These are phyloP conservation scores for Cairina moschata DNA, from an alignment of 2,113 vertebrate species.

Conservation along the genomic window DNA sequence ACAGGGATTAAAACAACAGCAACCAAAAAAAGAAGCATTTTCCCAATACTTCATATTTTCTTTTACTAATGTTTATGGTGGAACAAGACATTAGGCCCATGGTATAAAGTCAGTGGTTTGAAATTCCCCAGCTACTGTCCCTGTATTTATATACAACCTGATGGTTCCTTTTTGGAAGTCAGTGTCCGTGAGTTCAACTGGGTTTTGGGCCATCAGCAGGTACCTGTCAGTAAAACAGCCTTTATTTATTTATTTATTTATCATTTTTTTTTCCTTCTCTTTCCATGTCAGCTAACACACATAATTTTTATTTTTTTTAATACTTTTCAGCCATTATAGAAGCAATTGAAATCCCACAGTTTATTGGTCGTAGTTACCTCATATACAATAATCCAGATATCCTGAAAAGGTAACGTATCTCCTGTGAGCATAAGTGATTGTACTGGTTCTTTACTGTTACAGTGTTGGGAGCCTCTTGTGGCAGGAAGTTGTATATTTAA, in stretches of 20 bases:
- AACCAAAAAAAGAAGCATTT: not conserved
- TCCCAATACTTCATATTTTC: not conserved
- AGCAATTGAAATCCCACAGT: slow-evolving; percentile 96
- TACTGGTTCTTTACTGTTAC: not conserved
- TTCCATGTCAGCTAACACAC: slow-evolving; percentile 46
- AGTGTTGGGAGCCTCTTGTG: not conserved
- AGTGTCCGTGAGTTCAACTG: not conserved
- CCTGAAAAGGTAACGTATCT: slow-evolving; percentile 85
- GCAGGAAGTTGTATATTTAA: not conserved
- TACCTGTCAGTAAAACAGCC: not conserved
- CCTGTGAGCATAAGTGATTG: not conserved
- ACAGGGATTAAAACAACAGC: not conserved
- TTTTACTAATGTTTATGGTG: not conserved
- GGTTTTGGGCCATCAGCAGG: not conserved
- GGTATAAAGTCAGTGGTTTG: not conserved
- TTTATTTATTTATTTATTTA: not conserved
- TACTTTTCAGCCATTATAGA: slow-evolving; percentile 86
- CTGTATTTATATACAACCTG: not conserved
- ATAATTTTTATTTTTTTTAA: not conserved
- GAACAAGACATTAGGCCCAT: not conserved
- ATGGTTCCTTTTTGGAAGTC: not conserved
- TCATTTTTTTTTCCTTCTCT: not conserved
- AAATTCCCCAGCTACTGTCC: not conserved
- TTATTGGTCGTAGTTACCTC: slow-evolving; percentile 95
- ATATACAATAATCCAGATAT: slow-evolving; percentile 90